Conservation (phyloP, 2,113 vertebrate genomes). For the Porphyrio hochstetteri region DNA sequence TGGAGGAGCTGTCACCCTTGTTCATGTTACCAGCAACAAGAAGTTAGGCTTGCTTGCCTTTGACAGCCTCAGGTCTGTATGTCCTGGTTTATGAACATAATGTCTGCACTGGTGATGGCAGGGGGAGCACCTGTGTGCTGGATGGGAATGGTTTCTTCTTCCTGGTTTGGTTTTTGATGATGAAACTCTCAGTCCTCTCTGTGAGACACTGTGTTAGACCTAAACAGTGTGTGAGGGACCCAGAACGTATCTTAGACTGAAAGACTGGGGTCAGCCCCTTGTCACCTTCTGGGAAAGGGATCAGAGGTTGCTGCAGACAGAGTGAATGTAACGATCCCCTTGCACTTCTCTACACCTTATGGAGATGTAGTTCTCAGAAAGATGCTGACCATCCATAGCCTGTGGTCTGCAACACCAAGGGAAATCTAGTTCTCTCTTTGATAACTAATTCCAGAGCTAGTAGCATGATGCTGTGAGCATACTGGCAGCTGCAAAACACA, state of each 20-base stretch:
- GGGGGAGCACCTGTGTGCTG: background rate
- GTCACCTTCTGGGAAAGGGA: background rate
- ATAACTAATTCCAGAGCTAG: background rate
- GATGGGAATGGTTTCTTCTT: background rate
- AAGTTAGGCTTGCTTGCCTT: background rate
- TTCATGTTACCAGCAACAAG: background rate
- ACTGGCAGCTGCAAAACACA: background rate
- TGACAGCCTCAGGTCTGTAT: background rate
- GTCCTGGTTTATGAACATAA: background rate
- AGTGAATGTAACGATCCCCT: background rate
- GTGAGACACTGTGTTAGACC: background rate
- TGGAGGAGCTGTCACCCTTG: background rate
- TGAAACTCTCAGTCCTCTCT: background rate
- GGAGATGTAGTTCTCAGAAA: background rate
- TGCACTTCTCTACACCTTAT: background rate
- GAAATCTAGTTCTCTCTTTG: background rate
- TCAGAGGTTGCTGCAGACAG: background rate
- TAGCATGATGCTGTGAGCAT: accelerated
- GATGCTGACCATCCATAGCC: background rate
- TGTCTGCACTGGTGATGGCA: background rate
- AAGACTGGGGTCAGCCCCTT: background rate
- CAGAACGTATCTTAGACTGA: background rate
- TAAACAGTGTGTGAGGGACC: background rate
- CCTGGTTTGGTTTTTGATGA: background rate
- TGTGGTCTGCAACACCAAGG: background rate